Base-by-base conservation (phyloP, 1,140 invertebrate genomes). In the Solenopsis fugax region DNA sequence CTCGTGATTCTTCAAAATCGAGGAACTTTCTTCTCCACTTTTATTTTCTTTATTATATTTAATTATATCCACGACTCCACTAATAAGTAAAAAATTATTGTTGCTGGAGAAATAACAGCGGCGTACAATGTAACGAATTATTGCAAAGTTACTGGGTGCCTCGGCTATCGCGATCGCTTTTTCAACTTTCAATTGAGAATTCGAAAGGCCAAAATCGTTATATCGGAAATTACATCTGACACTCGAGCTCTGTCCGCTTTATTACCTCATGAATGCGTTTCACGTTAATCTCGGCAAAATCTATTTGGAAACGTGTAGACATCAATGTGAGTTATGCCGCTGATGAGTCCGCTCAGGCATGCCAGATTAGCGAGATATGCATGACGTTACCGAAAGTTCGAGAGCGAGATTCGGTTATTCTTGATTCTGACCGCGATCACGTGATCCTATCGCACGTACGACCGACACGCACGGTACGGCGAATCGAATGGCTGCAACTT, bases 221-320 rank as follows among this genome's bases (percentile, higher is more conserved):
- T 41, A 21, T 9, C 18, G 34, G 60, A 65, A 78, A 78, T 80
- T 65, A 65, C 37, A 41, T 41, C 1, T 5, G 13, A 34, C n/a
- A 4, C 13, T 54, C 62, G 21, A 56, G 24, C 64, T 67, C n/a
- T 52, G n/a, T 71, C 18, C 52, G n/a, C 72, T 41, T 72, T 72
- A 72, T 24, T 52, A 52, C 12, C 69, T 37, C 50, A 34, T 82
- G 21, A 72, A 72, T 72, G 56, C 37, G 52, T 16, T 13, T 72
- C 65, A 10, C 50, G 4, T 81, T 82, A 58, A 82, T 82, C 50
- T 82, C 34, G 18, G 34, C 37, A 13, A 67, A 50, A 67, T 67
- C 60, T n/a, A 54, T 62, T 78, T n/a, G 37, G 48, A 56, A 81
- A 45, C 34, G 48, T 54, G 13, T 54, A 52, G 48, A 69, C 24